Conservation (phyloP, 2,113 vertebrate genomes). For the Cyanoliseus patagonus region DNA sequence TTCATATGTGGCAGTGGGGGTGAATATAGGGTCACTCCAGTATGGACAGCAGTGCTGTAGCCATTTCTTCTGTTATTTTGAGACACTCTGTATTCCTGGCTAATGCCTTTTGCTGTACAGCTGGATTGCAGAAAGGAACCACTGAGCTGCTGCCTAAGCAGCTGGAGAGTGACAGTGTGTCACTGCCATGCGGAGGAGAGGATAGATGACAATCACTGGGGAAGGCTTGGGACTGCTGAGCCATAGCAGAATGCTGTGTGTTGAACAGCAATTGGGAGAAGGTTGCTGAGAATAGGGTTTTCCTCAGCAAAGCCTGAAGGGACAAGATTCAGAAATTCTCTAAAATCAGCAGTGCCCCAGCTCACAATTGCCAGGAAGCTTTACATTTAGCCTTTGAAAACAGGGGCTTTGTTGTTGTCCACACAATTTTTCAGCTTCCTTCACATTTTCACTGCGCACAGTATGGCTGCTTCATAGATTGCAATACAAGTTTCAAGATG, state of each 20-base stretch:
- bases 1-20: not conserved
- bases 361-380: not conserved
- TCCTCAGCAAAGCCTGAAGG: not conserved
- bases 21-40: not conserved
- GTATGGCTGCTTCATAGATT: not conserved
- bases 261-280: not conserved
- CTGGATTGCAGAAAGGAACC: not conserved
- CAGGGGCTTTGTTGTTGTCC: not conserved
- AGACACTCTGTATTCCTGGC: not conserved
- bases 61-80: not conserved
- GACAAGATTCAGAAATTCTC: not conserved
- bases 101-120: not conserved
- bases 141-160: slow-evolving; percentile 22
- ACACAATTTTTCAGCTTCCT: not conserved
- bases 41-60: not conserved
- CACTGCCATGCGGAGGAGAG: not conserved
- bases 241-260: not conserved
- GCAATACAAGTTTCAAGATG: not conserved
- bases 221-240: not conserved
- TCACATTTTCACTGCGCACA: not conserved
- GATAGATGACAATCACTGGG: not conserved
- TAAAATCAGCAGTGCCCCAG: not conserved
- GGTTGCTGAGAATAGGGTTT: not conserved
- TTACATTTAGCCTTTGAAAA: not conserved
- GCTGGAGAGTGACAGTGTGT: slow-evolving; percentile 16